Percentiles rank a stretch among this genome's conserved stretches.
These are phyloP conservation scores for Gracilinanus agilis DNA, from an alignment of 2,113 vertebrate genomes.

Conservation along the genomic window DNA sequence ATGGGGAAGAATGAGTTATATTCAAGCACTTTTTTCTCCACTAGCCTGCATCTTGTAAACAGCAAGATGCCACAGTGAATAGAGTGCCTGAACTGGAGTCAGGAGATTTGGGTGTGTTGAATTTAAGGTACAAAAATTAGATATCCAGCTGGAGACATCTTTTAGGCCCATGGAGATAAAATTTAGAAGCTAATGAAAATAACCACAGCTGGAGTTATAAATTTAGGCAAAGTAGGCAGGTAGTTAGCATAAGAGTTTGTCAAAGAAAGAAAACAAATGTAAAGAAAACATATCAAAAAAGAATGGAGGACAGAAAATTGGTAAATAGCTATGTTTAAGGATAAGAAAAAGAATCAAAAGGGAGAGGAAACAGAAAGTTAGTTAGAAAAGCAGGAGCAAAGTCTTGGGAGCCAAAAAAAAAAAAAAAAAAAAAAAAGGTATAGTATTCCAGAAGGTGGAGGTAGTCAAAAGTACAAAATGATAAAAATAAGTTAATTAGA, in stretches of 20 bases:
- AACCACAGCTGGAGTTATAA: background rate
- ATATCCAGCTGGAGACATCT: background rate
- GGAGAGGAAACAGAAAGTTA: background rate
- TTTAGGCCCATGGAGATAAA: background rate
- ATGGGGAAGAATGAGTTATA: background rate
- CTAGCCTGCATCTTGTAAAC: background rate
- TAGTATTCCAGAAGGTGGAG: background rate
- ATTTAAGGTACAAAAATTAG: background rate
- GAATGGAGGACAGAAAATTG: background rate
- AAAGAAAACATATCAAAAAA: background rate
- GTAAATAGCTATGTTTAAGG: background rate
- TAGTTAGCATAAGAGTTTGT: background rate
- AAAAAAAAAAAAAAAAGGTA: too few species aligned
- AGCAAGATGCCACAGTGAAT: background rate
- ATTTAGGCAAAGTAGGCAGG: background rate
- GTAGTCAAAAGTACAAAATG: background rate
- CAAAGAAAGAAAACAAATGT: background rate
- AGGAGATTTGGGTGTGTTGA: background rate
- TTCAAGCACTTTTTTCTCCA: background rate
- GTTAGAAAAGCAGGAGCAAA: background rate
- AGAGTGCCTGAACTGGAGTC: background rate
- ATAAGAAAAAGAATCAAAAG: background rate
- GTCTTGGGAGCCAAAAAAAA: background rate
- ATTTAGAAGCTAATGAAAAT: background rate
- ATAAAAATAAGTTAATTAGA: background rate